Percentiles rank a stretch among this genome's conserved stretches.
Conservation (phyloP, 2,113 vertebrate genomes). For the Coptodon bakossiorum region DNA sequence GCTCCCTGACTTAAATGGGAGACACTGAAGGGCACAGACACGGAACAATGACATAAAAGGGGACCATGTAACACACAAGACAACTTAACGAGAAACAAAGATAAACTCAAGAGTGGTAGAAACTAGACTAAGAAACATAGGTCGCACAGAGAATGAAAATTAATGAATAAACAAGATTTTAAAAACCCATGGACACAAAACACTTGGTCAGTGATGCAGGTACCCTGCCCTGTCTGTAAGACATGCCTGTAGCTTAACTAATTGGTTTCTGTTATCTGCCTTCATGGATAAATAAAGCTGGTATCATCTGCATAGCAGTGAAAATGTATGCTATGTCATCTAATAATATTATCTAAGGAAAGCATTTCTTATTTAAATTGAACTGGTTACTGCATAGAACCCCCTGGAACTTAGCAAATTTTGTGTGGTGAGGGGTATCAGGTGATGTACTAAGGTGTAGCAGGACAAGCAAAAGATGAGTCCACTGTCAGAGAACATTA, state of each 20-base stretch:
- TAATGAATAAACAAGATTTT: not conserved
- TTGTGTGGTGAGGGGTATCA: not conserved
- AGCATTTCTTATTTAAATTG: not conserved
- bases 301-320: not conserved
- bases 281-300: not conserved
- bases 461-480: not conserved
- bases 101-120: not conserved
- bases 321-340: not conserved
- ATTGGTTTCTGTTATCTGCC: not conserved
- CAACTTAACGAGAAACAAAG: not conserved
- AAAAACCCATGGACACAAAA: not conserved
- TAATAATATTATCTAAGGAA: not conserved
- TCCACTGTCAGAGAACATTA: not conserved
- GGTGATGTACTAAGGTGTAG: not conserved
- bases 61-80: not conserved
- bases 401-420: not conserved
- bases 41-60: no score
- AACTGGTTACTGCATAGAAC: not conserved
- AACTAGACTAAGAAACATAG: not conserved
- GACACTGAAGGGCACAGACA: no score
- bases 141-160: not conserved
- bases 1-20: no score
- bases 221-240: not conserved
- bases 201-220: not conserved
- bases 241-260: not conserved